phyloP scores from a whole-genome alignment of 2,113 vertebrate species.

The Sardina pilchardus region DNA sequence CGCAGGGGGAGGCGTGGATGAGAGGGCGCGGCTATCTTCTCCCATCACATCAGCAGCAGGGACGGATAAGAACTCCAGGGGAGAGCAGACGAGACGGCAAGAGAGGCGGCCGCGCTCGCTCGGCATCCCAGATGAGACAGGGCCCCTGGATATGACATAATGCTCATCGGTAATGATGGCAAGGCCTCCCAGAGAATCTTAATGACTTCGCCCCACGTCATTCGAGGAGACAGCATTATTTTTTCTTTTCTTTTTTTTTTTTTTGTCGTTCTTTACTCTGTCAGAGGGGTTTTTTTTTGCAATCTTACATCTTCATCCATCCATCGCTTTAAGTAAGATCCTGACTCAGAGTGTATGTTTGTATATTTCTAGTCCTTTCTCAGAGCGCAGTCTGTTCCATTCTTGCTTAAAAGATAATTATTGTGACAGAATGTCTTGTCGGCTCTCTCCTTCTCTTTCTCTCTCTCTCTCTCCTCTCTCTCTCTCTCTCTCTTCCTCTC shows the following conservation, averaged over 20 bases:
- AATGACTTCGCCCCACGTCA: slow-evolving; percentile 37
- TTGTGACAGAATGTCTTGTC: not conserved
- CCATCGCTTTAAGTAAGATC: not conserved
- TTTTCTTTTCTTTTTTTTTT: not conserved
- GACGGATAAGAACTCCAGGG: not conserved
- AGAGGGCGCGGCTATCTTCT: not conserved
- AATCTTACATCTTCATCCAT: not conserved
- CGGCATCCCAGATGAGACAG: slow-evolving; percentile 11
- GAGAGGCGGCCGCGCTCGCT: not conserved
- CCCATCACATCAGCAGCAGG: slow-evolving; percentile 11
- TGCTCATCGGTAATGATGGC: slow-evolving; percentile 45
- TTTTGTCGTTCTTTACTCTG: slow-evolving; percentile 14
- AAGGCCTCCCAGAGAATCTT: slow-evolving; percentile 43
- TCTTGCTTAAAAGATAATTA: not conserved
- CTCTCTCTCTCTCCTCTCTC: not conserved
- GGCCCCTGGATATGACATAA: slow-evolving; percentile 32
- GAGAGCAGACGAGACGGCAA: not conserved
- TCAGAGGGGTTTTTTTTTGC: slow-evolving; percentile 5
- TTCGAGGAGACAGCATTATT: slow-evolving; percentile 38
- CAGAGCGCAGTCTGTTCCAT: not conserved
- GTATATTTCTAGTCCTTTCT: not conserved
- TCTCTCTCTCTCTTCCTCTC: slow-evolving; percentile 8
- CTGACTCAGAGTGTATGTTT: not conserved
- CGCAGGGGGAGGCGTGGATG: not conserved
- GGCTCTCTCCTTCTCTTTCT: not conserved